These are phyloP conservation scores for Enteromius afrohamiltoni DNA, from an alignment of 2,797 vertebrate species.

Conservation along the genomic window DNA sequence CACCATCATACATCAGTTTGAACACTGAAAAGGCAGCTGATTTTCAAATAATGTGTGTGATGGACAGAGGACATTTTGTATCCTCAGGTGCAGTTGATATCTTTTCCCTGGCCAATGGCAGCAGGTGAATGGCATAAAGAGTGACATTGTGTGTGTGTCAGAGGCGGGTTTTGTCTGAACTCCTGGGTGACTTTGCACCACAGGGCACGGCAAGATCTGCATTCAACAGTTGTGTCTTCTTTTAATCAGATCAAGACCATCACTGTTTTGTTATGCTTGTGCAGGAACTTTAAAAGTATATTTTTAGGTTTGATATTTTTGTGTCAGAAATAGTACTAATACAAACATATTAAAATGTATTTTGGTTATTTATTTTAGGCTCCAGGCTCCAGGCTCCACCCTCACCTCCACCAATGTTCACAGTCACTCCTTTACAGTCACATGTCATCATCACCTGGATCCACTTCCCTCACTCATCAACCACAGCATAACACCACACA, in stretches of 20 bases:
- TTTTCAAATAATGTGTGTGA: background rate
- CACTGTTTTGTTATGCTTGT: background rate
- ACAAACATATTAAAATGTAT: no score
- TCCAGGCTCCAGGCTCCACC: no score
- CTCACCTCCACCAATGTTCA: no score
- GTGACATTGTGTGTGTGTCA: background rate
- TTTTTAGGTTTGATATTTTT: no score
- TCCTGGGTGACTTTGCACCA: constrained; percentile 27
- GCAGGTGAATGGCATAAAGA: constrained; percentile 19
- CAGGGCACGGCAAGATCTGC: constrained; percentile 7
- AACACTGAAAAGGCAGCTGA: background rate
- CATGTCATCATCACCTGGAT: no score
- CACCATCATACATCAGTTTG: background rate
- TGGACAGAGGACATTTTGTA: constrained; percentile 7
- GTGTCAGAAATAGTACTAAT: no score
- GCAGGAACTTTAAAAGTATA: no score
- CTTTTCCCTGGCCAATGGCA: constrained; percentile 2
- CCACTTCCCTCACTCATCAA: no score
- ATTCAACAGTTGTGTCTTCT: constrained; percentile 11
- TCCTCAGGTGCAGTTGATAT: constrained; percentile 12
- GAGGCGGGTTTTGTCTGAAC: constrained; percentile 10
- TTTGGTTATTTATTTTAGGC: no score
- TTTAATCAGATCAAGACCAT: constrained; percentile 7
- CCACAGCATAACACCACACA: no score
- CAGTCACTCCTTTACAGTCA: no score